Conservation (phyloP, 2,888 invertebrate genomes). For the Selenia dentaria region DNA sequence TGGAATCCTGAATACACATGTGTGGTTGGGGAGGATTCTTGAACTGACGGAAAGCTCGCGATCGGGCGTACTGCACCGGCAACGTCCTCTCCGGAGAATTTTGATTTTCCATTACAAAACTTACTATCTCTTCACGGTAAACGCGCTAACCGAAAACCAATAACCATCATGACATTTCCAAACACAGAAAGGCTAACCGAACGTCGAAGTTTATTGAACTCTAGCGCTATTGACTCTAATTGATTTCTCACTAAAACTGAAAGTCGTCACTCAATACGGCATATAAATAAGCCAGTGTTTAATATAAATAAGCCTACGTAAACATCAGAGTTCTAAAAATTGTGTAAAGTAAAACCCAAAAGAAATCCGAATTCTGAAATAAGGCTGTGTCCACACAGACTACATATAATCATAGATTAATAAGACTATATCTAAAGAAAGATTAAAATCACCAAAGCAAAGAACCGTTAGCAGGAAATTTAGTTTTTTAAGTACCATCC, state of each 20-base stretch:
- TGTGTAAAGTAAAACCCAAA: slow-evolving; percentile 47
- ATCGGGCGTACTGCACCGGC: slow-evolving; percentile 84
- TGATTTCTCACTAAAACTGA: slow-evolving; percentile 34
- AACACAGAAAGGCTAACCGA: slow-evolving; percentile 44
- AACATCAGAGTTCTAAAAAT: slow-evolving; percentile 48
- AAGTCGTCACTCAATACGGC: slow-evolving; percentile 43
- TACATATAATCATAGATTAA: too few relatives aligned
- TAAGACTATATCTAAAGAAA: too few relatives aligned
- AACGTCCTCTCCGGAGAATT: slow-evolving; percentile 68
- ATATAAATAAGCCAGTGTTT: slow-evolving; percentile 41
- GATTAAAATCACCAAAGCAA: too few relatives aligned
- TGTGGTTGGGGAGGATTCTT: slow-evolving; percentile 91
- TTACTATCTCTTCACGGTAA: slow-evolving; percentile 36
- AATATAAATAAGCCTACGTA: slow-evolving; percentile 40
- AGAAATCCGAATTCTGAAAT: too few relatives aligned
- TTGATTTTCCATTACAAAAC: slow-evolving; percentile 72
- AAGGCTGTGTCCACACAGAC: too few relatives aligned
- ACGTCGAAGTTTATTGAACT: slow-evolving; percentile 75
- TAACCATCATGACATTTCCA: slow-evolving; percentile 64
- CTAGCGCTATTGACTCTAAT: slow-evolving; percentile 46
- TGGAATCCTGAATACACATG: slow-evolving; percentile 88
- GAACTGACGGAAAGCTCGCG: slow-evolving; percentile 87
- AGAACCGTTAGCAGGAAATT: too few relatives aligned
- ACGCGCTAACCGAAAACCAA: slow-evolving; percentile 59
- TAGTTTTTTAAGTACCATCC: too few relatives aligned